A percentile compares a stretch with the other conserved stretches of the same genome.
Conservation (phyloP, 1,140 invertebrate genomes). For the Rhagoletis pomonella region DNA sequence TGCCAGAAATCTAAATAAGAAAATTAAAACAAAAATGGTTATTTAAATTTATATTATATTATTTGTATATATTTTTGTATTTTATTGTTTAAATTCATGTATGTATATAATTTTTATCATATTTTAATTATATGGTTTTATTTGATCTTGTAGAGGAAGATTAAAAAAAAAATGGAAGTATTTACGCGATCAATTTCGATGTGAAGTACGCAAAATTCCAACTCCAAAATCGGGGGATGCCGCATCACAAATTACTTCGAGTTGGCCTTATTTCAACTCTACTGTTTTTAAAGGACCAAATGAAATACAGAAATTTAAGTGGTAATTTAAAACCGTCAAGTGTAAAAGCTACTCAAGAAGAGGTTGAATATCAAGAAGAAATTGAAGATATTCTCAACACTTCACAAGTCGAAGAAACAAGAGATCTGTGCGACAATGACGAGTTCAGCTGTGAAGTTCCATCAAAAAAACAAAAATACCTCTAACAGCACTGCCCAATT, state of each 20-base stretch:
- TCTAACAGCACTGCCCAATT: background rate
- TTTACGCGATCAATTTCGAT: slow-evolving; percentile 5
- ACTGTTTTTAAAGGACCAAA: background rate
- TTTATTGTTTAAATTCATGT: too few relatives aligned
- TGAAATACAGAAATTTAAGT: background rate
- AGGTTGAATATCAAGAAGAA: too few relatives aligned
- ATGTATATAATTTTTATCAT: too few relatives aligned
- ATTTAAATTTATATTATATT: slow-evolving; percentile 2
- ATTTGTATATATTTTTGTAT: background rate
- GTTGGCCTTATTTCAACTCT: background rate
- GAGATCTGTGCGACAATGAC: too few relatives aligned
- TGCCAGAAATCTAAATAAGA: slow-evolving; percentile 24
- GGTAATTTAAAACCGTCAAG: slow-evolving; percentile 6
- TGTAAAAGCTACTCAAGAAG: background rate
- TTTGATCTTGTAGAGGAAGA: background rate
- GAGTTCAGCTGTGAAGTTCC: background rate
- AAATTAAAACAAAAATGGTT: too few relatives aligned
- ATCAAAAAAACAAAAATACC: background rate
- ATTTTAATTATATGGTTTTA: too few relatives aligned
- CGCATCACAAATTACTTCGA: background rate
- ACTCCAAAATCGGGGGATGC: background rate
- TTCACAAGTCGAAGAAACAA: too few relatives aligned
- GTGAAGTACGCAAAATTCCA: background rate
- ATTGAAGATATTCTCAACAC: too few relatives aligned
- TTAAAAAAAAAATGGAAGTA: slow-evolving; percentile 6